Percentiles rank a stretch among this genome's conserved stretches.
Conservation (phyloP, 2,797 vertebrate species). For the Rousettus madagascariensis region DNA sequence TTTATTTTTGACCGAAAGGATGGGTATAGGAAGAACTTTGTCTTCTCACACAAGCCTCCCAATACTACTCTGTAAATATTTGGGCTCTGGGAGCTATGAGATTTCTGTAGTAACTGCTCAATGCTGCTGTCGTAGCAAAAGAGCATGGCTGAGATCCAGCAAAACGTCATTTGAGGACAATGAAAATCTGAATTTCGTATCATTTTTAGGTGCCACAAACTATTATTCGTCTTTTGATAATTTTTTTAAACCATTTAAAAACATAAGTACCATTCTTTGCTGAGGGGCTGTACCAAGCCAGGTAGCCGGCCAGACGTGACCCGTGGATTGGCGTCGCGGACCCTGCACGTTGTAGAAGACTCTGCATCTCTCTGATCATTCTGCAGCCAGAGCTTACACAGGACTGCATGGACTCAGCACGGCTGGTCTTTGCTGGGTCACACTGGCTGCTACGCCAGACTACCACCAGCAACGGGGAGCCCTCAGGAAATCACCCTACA, state of each 20-base stretch:
- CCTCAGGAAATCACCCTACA: background rate
- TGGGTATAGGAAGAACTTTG: background rate
- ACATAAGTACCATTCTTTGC: background rate
- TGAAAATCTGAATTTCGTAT: background rate
- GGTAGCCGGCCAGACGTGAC: background rate
- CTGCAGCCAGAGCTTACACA: background rate
- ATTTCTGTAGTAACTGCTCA: background rate
- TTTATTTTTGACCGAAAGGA: background rate
- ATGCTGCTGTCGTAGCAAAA: accelerated
- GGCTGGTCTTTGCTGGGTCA: background rate
- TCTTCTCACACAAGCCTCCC: background rate
- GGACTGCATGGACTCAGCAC: background rate
- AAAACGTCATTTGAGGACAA: background rate
- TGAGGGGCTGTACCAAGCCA: background rate
- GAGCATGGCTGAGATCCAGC: background rate
- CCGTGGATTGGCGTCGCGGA: background rate
- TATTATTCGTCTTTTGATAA: background rate
- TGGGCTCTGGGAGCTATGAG: background rate
- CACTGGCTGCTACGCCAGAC: background rate
- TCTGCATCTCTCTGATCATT: background rate
- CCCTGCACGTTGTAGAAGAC: background rate
- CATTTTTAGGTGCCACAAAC: background rate
- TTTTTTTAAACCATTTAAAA: background rate
- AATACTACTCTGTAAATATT: background rate
- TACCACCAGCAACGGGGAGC: background rate